Base-by-base conservation (phyloP, 2,797 vertebrate genomes). In the Ispidina picta region DNA sequence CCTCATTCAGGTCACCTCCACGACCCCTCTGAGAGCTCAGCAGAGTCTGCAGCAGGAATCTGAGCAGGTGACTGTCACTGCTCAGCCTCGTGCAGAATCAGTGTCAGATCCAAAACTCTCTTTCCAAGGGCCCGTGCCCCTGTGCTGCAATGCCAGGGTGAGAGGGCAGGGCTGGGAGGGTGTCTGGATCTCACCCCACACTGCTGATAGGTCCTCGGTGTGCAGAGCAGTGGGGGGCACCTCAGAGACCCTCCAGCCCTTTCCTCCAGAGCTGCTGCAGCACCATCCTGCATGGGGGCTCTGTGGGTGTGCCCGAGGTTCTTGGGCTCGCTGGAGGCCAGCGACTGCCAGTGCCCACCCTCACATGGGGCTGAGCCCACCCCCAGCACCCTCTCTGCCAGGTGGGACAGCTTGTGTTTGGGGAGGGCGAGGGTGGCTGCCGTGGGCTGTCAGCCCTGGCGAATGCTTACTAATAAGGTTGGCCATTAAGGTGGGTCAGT, bases 391-490 rank as follows among this genome's bases (percentile, higher is more conserved):
- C 31, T 7, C 48, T 31, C 25, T 33, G 59, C 54, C 31, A 20
- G 81, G 69, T 19, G 88, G 92, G 78, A 44, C 68, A 2, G 87
- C 81, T 86, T 63, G 16, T 77, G 23, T 89, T 21, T 65, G 71
- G 89, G 95, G 66, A 90, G 85, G n/a, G 43, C 17, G 60, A 29
- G 69, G 89, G 74, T 18, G 81, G 89, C 91, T 71, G 92, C 94
- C 37, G 52, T 20, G 55, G 70, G 65, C 93, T 96, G 96, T 96
- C 97, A 96, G 87, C 88, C 77, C 49, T 75, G 8, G 88, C 66
- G 65, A 93, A 80, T 49, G 95, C 96, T 96, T 96, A 92, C 97
- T 97, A 97, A 97, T 97, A 93, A 96, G 96, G 81, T 91, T 94
- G 85, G 77, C 97, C 96, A 97, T 97, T 96, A 97, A 92, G 94